Conservation (phyloP, 1,140 invertebrate species). For the Potamilus streckersoni region DNA sequence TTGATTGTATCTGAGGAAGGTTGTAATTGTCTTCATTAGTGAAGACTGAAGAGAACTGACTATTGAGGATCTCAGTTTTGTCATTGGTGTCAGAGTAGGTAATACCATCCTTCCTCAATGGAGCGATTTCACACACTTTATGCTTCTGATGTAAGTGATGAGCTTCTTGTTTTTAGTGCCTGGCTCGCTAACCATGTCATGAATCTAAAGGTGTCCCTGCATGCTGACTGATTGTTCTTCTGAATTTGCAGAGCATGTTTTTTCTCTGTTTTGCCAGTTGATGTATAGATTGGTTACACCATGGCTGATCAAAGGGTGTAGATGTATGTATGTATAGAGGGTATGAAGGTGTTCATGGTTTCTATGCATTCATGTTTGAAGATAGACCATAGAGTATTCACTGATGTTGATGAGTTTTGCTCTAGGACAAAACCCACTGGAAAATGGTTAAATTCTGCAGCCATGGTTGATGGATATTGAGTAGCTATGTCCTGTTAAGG, state of each 20-base stretch:
- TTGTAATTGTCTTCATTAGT: too few relatives aligned
- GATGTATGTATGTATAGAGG: conserved; percentile 4
- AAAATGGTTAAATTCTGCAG: neutral
- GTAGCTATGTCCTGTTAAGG: too few relatives aligned
- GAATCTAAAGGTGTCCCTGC: neutral
- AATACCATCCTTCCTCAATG: conserved; percentile 7
- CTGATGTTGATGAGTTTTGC: neutral
- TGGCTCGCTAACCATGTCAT: too few relatives aligned
- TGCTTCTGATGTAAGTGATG: too few relatives aligned
- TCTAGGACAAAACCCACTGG: neutral
- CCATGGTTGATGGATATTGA: neutral
- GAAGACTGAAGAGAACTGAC: too few relatives aligned
- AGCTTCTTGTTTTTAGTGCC: too few relatives aligned
- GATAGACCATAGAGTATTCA: conserved; percentile 2
- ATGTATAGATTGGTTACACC: neutral
- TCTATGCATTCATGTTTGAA: conserved; percentile 4
- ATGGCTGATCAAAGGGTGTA: neutral
- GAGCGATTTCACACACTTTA: neutral
- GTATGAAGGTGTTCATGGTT: neutral
- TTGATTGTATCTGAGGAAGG: too few relatives aligned
- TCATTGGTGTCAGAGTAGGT: neutral
- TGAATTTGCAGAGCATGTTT: neutral
- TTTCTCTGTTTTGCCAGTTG: neutral
- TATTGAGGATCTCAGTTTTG: neutral
- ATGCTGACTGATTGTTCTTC: neutral